Conservation (phyloP, 92 coral and sea anemone genomes). For the Porites evermanni region DNA sequence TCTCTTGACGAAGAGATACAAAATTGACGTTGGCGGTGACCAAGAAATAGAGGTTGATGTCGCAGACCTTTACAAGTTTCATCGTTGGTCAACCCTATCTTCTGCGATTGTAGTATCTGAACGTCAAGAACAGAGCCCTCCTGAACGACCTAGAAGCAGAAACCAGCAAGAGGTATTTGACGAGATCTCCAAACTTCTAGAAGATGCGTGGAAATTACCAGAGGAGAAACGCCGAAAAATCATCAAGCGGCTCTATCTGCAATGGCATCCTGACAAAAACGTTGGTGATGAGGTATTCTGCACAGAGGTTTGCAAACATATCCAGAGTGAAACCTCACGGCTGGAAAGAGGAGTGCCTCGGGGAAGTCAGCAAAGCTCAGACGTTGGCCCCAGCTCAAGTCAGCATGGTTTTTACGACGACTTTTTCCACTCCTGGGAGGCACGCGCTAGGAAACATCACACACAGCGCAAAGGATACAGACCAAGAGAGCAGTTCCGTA, state of each 20-base stretch:
- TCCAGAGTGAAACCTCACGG: constrained; percentile 53
- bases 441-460: constrained; percentile 43
- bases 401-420: neutral
- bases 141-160: constrained; percentile 8
- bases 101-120: constrained; percentile 3
- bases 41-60: constrained; percentile 53
- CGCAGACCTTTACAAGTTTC: constrained; percentile 71
- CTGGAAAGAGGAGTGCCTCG: constrained; percentile 25
- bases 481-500: neutral
- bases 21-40: constrained; percentile 57
- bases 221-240: constrained; percentile 50
- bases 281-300: constrained; percentile 72
- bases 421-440: constrained; percentile 43
- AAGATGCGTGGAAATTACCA: constrained; percentile 71
- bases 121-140: neutral
- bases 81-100: constrained; percentile 30
- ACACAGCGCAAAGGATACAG: constrained; percentile 33
- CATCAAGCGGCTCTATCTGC: constrained; percentile 63
- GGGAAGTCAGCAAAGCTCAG: neutral
- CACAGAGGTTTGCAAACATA: constrained; percentile 61
- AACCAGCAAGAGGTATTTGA: constrained; percentile 36
- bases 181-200: constrained; percentile 54
- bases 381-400: too few species aligned
- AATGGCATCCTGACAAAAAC: constrained; percentile 85
- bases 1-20: constrained; percentile 52